Conservation (phyloP, 1,140 invertebrate species). For the Drosophila orena region DNA sequence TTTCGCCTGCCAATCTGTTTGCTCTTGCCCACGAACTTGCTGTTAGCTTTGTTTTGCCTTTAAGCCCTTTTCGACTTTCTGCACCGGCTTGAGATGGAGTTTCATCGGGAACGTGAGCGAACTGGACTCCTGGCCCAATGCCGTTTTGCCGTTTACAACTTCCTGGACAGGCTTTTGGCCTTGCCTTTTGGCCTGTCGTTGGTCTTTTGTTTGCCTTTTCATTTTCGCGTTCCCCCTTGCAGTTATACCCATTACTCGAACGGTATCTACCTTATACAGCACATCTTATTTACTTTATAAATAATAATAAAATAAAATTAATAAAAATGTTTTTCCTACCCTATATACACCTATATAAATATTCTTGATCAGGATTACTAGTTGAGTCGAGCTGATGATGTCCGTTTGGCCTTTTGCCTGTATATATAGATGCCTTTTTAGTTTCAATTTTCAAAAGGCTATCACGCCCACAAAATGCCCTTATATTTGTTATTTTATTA, state of each 20-base stretch:
- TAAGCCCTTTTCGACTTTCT: constrained; percentile 11
- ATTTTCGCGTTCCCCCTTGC: constrained; percentile 25
- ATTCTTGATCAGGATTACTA: too few species aligned
- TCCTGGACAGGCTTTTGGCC: constrained; percentile 71
- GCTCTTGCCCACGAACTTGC: constrained; percentile 55
- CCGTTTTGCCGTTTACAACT: constrained; percentile 76
- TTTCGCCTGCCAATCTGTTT: constrained; percentile 76
- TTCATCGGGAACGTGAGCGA: constrained; percentile 14
- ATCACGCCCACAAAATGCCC: too few species aligned
- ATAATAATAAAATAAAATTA: too few species aligned
- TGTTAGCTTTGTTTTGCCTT: constrained; percentile 32
- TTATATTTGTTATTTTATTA: too few species aligned
- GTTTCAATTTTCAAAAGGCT: too few species aligned
- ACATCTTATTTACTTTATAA: background rate
- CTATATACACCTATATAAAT: too few species aligned
- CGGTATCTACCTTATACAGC: too few species aligned
- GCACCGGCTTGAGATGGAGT: constrained; percentile 20
- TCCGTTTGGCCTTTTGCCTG: too few species aligned
- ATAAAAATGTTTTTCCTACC: too few species aligned
- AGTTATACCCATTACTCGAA: constrained; percentile 3
- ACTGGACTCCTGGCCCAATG: constrained; percentile 41
- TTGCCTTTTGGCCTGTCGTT: constrained; percentile 49
- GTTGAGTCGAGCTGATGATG: too few species aligned
- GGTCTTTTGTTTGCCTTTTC: constrained; percentile 29
- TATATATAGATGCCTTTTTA: too few species aligned